Conservation (phyloP, 1,140 invertebrate species). For the Lanistes nyassanus region DNA sequence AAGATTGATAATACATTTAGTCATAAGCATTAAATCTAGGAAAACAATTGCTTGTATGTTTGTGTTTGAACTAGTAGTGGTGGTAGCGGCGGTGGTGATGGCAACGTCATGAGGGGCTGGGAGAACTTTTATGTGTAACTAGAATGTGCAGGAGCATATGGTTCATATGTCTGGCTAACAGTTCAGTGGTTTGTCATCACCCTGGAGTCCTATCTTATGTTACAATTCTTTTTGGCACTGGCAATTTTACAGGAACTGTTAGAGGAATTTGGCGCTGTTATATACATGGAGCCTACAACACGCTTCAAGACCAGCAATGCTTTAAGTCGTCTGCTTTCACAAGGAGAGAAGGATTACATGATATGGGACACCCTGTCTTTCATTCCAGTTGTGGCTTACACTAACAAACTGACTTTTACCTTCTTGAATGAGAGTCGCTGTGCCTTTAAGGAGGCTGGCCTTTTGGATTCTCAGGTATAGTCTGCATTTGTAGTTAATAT, state of each 20-base stretch:
- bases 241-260: constrained; percentile 40
- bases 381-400: constrained; percentile 43
- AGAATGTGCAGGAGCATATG: too few species aligned
- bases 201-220: neutral
- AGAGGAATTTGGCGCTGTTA: constrained; percentile 51
- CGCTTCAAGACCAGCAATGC: constrained; percentile 41
- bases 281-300: constrained; percentile 50
- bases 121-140: too few species aligned
- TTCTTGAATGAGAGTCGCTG: constrained; percentile 51
- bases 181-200: neutral
- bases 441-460: constrained; percentile 40
- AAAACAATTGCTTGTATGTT: too few species aligned
- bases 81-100: too few species aligned
- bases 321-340: constrained; percentile 41
- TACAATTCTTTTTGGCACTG: neutral
- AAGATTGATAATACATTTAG: too few species aligned
- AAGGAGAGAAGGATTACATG: constrained; percentile 46
- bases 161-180: too few species aligned
- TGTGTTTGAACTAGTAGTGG: too few species aligned
- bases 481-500: too few species aligned
- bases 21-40: too few species aligned
- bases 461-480: constrained; percentile 43
- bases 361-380: constrained; percentile 46
- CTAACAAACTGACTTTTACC: constrained; percentile 49
- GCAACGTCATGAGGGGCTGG: too few species aligned